phyloP scores from a whole-genome alignment of 2,797 vertebrate genomes.

The Clarias pachynema region DNA sequence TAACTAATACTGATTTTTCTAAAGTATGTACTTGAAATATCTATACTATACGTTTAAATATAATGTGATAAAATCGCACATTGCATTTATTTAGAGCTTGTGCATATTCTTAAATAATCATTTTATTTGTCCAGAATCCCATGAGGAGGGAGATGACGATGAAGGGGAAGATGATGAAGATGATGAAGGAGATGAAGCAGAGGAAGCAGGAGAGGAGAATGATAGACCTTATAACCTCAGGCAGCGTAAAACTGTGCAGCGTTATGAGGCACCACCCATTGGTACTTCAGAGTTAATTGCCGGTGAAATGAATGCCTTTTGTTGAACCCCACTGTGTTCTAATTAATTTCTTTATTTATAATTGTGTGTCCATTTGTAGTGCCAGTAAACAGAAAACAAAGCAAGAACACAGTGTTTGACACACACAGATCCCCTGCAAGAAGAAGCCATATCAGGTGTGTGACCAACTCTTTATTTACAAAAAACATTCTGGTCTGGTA shows the following conservation, averaged over 20 bases:
- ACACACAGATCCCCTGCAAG: slow-evolving; percentile 97
- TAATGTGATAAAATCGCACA: background rate
- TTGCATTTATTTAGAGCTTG: background rate
- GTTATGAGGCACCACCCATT: slow-evolving; percentile 97
- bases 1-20: background rate
- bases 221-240: slow-evolving; percentile 95
- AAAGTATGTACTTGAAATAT: background rate
- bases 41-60: background rate
- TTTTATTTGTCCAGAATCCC: slow-evolving; percentile 81
- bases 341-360: background rate
- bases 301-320: background rate
- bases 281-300: slow-evolving; percentile 69
- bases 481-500: no score
- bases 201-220: slow-evolving; percentile 93
- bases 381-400: slow-evolving; percentile 96
- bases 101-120: background rate
- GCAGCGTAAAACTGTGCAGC: slow-evolving; percentile 96
- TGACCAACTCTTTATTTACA: background rate
- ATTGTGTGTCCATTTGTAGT: slow-evolving; percentile 73
- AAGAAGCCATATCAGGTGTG: slow-evolving; percentile 97
- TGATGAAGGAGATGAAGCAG: slow-evolving; percentile 88
- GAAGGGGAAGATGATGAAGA: slow-evolving; percentile 83
- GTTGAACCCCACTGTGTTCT: background rate
- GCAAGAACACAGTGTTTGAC: slow-evolving; percentile 93
- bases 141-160: slow-evolving; percentile 79